A percentile compares a stretch with the other conserved stretches of the same genome.
phyloP scores from a whole-genome alignment of 1,140 invertebrate genomes.

The Drosophila guanche region DNA sequence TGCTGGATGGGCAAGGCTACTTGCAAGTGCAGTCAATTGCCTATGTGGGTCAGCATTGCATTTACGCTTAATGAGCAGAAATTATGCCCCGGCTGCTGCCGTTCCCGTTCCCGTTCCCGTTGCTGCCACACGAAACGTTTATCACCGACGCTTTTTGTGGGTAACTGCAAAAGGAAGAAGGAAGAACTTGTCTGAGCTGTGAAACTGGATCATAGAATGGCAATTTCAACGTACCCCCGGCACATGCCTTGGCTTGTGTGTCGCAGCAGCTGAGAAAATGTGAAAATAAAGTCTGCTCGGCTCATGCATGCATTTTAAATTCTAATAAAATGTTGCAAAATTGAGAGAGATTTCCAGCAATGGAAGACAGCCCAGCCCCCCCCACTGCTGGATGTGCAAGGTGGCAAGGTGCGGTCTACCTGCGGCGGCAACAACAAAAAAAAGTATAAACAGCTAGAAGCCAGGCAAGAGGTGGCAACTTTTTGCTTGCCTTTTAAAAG shows the following conservation, averaged over 20 bases:
- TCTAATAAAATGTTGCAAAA: slow-evolving; percentile 78
- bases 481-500: slow-evolving; percentile 79
- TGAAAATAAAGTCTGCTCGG: slow-evolving; percentile 32
- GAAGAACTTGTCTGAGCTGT: too few species aligned
- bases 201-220: too few species aligned
- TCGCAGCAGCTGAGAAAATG: slow-evolving; percentile 77
- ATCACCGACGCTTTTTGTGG: neutral
- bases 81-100: slow-evolving; percentile 73
- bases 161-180: too few species aligned
- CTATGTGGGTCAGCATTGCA: slow-evolving; percentile 81
- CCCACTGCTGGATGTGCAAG: too few species aligned
- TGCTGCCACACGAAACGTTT: slow-evolving; percentile 11
- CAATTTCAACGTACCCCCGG: slow-evolving; percentile 8
- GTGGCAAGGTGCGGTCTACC: slow-evolving; percentile 20
- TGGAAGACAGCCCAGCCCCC: too few species aligned
- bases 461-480: slow-evolving; percentile 47
- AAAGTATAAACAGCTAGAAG: slow-evolving; percentile 48
- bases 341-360: slow-evolving; percentile 15
- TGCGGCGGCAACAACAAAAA: slow-evolving; percentile 49
- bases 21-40: slow-evolving; percentile 80
- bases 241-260: slow-evolving; percentile 65
- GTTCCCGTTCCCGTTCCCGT: slow-evolving; percentile 38
- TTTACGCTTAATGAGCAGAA: slow-evolving; percentile 81
- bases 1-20: slow-evolving; percentile 61
- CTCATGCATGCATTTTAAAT: slow-evolving; percentile 80